phyloP scores from a whole-genome alignment of 2,113 vertebrate genomes.

The Clarias batrachus region DNA sequence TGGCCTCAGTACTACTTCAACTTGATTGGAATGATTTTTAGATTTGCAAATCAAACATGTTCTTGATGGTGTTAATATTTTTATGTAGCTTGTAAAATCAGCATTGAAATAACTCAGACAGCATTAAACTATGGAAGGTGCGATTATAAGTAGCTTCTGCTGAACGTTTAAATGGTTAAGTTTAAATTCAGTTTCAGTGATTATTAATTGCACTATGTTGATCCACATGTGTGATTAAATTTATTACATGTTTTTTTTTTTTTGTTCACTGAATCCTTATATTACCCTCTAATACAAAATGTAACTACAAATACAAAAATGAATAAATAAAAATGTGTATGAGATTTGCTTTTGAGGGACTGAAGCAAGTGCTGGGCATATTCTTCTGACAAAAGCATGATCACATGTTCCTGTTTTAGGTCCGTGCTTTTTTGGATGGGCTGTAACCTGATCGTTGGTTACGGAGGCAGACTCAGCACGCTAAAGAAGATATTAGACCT shows the following conservation, averaged over 20 bases:
- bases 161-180: neutral
- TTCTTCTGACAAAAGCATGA: slow-evolving; percentile 47
- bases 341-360: slow-evolving; percentile 24
- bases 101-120: neutral
- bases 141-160: neutral
- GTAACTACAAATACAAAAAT: neutral
- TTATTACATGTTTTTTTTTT: neutral
- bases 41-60: neutral
- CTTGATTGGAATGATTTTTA: neutral
- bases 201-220: neutral
- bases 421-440: slow-evolving; percentile 46
- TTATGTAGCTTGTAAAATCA: neutral
- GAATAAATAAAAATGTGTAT: neutral
- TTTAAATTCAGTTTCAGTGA: neutral
- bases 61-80: too few relatives aligned
- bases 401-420: slow-evolving; percentile 33
- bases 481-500: slow-evolving; percentile 26
- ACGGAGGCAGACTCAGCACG: slow-evolving; percentile 18
- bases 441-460: slow-evolving; percentile 47
- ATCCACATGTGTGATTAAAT: neutral
- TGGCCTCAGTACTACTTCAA: neutral
- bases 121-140: neutral
- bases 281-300: neutral
- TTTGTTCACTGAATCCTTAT: neutral
- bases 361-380: slow-evolving; percentile 16